phyloP scores from a whole-genome alignment of 2,888 invertebrate genomes.

The Hesperia comma region DNA sequence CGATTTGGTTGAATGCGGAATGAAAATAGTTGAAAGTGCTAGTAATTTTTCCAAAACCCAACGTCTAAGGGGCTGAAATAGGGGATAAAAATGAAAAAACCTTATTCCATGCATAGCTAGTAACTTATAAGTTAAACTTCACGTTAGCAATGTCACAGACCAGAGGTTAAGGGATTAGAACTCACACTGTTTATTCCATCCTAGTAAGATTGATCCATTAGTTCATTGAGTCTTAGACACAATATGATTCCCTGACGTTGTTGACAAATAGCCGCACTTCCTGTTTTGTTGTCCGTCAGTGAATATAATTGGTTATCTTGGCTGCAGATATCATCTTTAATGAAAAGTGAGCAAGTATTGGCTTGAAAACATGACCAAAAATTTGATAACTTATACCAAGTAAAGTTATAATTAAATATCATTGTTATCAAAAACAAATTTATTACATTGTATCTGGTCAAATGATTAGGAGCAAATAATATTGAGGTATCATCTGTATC shows the following conservation, averaged over 20 bases:
- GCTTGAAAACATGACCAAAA: neutral
- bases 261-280: neutral
- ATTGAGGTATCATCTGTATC: no score
- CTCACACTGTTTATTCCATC: no score
- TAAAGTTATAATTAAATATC: constrained; percentile 20
- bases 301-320: constrained; percentile 1
- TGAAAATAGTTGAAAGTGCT: no score
- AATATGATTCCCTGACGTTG: neutral
- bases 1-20: no score
- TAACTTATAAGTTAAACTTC: no score
- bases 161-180: no score
- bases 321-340: neutral
- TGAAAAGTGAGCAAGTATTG: neutral
- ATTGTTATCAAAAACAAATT: neutral
- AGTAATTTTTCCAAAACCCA: no score
- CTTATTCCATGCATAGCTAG: no score
- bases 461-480: no score
- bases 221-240: neutral
- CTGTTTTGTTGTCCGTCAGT: neutral
- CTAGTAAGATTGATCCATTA: neutral
- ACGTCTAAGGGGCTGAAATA: no score
- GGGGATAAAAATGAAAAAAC: no score
- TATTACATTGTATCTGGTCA: constrained; percentile 1
- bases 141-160: no score
- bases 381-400: neutral